Conservation (phyloP, 2,797 vertebrate genomes). For the Odontamblyopus rebecca region DNA sequence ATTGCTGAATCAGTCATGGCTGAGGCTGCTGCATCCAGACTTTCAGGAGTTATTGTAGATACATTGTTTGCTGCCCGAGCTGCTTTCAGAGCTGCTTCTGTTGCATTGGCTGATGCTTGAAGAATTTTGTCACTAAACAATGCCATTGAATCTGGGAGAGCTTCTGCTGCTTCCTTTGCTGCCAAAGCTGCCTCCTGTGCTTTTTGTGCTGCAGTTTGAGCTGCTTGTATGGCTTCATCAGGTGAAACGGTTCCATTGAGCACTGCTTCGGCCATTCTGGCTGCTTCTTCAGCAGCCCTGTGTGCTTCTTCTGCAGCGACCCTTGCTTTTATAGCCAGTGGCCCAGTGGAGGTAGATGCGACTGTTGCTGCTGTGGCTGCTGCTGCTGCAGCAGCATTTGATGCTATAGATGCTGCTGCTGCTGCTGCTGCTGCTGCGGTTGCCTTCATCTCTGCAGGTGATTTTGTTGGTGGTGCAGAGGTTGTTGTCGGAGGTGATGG, state of each 20-base stretch:
- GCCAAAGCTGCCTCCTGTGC: background rate
- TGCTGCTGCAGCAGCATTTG: background rate
- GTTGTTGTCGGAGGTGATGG: no score
- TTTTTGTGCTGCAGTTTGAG: background rate
- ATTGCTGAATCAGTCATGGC: background rate
- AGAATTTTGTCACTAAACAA: background rate
- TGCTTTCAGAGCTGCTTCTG: background rate
- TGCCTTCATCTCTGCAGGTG: no score
- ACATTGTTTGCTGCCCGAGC: background rate
- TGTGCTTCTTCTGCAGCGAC: background rate
- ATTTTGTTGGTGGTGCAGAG: background rate
- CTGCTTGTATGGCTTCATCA: background rate
- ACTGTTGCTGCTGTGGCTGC: background rate
- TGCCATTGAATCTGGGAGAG: background rate
- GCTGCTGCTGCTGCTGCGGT: background rate
- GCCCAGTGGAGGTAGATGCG: background rate
- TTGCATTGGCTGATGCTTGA: background rate
- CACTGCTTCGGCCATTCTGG: background rate
- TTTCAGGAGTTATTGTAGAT: background rate
- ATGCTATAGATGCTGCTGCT: background rate
- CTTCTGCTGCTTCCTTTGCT: conserved; percentile 20
- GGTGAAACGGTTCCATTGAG: background rate
- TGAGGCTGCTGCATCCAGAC: background rate
- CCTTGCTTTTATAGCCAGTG: background rate
- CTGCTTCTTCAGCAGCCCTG: background rate